A percentile compares a stretch with the other conserved stretches of the same genome.
phyloP scores from a whole-genome alignment of 2,888 invertebrate species.

The Trichogramma dendrolimi region DNA sequence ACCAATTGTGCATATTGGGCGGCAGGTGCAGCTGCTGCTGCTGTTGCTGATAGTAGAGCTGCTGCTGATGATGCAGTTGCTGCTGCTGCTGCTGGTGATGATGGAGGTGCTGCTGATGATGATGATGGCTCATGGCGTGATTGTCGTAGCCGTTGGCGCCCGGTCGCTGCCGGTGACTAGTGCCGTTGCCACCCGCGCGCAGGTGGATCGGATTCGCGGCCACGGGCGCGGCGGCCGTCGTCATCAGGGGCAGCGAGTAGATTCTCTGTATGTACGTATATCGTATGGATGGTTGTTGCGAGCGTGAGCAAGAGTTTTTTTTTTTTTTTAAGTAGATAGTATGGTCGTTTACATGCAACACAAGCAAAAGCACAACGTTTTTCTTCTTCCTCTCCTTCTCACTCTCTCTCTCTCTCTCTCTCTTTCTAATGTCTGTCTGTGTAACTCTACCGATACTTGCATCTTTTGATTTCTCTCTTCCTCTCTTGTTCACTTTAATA shows the following conservation, averaged over 20 bases:
- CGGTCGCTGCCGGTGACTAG: slow-evolving; percentile 32
- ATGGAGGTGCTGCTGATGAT: slow-evolving; percentile 36
- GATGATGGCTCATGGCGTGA: slow-evolving; percentile 35
- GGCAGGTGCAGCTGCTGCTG: slow-evolving; percentile 36
- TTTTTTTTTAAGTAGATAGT: slow-evolving; percentile 23
- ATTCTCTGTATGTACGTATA: slow-evolving; percentile 46
- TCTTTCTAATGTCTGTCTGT: slow-evolving; percentile 5
- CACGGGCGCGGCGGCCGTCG: slow-evolving; percentile 43
- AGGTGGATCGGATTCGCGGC: slow-evolving; percentile 38
- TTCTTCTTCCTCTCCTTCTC: slow-evolving; percentile 12
- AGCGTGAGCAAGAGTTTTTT: slow-evolving; percentile 18
- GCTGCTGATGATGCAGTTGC: slow-evolving; percentile 30
- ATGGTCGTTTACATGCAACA: slow-evolving; percentile 49
- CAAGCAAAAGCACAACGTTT: slow-evolving; percentile 48
- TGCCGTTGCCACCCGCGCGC: neutral
- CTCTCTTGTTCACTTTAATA: neutral
- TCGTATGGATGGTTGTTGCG: neutral
- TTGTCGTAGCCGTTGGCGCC: slow-evolving; percentile 36
- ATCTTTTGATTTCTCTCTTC: neutral
- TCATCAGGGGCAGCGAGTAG: slow-evolving; percentile 54
- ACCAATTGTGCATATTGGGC: slow-evolving; percentile 50
- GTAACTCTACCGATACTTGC: neutral
- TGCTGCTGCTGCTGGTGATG: slow-evolving; percentile 32
- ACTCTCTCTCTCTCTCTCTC: slow-evolving; percentile 6
- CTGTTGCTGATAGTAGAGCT: slow-evolving; percentile 28